Evolutionary conservation across 92 coral and sea anemone genomes (phyloP).

Genomic region (Bergia sp.): DNA sequence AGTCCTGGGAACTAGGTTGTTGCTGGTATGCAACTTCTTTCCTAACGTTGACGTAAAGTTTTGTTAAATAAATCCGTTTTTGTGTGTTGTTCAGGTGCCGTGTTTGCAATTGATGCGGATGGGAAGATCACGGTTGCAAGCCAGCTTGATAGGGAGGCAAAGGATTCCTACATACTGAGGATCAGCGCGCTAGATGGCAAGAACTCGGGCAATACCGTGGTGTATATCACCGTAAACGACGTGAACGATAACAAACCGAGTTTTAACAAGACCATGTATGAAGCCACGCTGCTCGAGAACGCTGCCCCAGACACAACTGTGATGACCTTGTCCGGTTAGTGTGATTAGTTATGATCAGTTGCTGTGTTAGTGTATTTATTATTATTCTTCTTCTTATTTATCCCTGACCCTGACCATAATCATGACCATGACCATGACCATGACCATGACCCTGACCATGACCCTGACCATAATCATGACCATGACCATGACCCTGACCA

Average conservation of each 20-base stretch:
- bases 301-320: conserved; percentile 67
- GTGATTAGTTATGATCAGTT: too few species aligned
- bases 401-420: too few species aligned
- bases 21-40: too few species aligned
- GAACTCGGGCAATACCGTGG: conserved; percentile 75
- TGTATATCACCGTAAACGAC: conserved; percentile 65
- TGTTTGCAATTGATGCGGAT: conserved; percentile 76
- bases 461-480: too few species aligned
- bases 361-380: too few species aligned
- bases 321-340: conserved; percentile 54
- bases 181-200: conserved; percentile 90
- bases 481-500: too few species aligned
- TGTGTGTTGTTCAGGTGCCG: conserved; percentile 70
- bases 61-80: conserved; percentile 73
- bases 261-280: conserved; percentile 62
- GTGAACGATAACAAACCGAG: conserved; percentile 87
- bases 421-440: too few species aligned
- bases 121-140: conserved; percentile 83
- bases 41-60: conserved; percentile 68
- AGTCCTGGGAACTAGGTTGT: too few species aligned
- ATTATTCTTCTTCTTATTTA: too few species aligned
- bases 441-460: too few species aligned
- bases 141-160: conserved; percentile 74
- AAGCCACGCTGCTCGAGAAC: conserved; percentile 70
- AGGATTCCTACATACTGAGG: conserved; percentile 67